Percentiles rank a stretch among this genome's conserved stretches.
These are phyloP conservation scores for Clamator glandarius DNA, from an alignment of 2,797 vertebrate species.

Conservation along the genomic window DNA sequence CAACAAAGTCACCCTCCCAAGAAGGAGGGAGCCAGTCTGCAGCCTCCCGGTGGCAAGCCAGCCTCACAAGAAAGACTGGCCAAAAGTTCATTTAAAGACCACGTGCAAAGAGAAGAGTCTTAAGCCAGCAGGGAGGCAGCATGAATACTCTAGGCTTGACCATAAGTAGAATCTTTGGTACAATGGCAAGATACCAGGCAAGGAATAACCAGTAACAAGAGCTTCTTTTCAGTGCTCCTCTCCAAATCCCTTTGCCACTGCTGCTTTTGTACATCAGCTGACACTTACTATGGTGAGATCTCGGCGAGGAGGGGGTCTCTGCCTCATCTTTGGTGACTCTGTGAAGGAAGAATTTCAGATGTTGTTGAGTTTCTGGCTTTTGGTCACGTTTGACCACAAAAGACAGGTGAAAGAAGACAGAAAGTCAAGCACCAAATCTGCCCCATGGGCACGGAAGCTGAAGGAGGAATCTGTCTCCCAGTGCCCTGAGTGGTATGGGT, in stretches of 20 bases:
- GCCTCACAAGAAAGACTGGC: neutral
- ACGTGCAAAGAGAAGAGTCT: neutral
- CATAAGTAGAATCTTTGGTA: neutral
- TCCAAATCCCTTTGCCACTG: neutral
- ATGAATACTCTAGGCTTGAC: neutral
- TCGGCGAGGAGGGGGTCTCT: conserved; percentile 95
- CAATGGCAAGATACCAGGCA: neutral
- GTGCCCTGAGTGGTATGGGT: neutral
- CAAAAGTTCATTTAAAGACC: neutral
- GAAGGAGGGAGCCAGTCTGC: neutral
- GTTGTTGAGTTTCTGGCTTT: neutral
- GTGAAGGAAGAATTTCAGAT: conserved; percentile 48
- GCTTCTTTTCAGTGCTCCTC: neutral
- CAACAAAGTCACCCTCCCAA: neutral
- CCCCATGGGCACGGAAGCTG: neutral
- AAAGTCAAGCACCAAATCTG: neutral
- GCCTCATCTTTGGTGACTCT: conserved; percentile 90
- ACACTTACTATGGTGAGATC: conserved; percentile 96
- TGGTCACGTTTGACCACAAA: neutral
- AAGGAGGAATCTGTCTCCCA: neutral
- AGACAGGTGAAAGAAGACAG: neutral
- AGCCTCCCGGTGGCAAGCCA: neutral
- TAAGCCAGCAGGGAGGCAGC: neutral
- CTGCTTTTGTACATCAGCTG: neutral
- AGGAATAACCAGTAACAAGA: neutral